phyloP scores from a whole-genome alignment of 2,113 vertebrate genomes.

The Tragelaphus strepsiceros region DNA sequence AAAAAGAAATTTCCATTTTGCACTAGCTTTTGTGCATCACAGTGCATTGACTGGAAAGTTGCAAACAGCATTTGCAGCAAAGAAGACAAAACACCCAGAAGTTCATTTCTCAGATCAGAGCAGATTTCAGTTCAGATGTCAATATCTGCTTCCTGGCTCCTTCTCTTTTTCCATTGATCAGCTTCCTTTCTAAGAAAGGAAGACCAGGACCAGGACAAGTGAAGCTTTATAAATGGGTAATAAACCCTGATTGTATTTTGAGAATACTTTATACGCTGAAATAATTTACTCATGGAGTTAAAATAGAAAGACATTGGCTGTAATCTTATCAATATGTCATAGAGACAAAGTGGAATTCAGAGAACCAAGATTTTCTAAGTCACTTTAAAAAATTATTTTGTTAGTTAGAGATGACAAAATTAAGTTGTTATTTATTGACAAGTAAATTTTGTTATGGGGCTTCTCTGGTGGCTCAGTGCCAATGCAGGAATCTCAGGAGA shows the following conservation, averaged over 20 bases:
- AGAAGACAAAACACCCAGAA: not conserved
- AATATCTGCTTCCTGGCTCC: not conserved
- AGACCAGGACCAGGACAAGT: not conserved
- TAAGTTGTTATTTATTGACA: not conserved
- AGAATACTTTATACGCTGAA: not conserved
- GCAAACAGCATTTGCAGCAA: not conserved
- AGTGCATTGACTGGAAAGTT: not conserved
- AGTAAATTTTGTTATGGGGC: not conserved
- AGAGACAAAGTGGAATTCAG: not conserved
- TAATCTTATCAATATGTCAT: not conserved
- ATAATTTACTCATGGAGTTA: not conserved
- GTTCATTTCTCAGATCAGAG: not conserved
- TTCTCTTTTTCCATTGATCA: not conserved
- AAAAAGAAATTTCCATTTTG: not conserved
- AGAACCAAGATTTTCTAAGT: not conserved
- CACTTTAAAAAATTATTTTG: not conserved
- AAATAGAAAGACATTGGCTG: not conserved
- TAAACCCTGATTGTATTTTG: not conserved
- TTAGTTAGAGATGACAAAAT: not conserved
- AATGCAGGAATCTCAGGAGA: not conserved
- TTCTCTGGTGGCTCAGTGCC: not conserved
- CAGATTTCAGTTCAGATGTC: not conserved
- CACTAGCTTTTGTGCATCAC: too few relatives aligned
- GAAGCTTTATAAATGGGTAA: not conserved
- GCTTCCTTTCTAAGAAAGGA: not conserved